Base-by-base conservation (phyloP, 2,888 invertebrate species). In the Protula sp. region DNA sequence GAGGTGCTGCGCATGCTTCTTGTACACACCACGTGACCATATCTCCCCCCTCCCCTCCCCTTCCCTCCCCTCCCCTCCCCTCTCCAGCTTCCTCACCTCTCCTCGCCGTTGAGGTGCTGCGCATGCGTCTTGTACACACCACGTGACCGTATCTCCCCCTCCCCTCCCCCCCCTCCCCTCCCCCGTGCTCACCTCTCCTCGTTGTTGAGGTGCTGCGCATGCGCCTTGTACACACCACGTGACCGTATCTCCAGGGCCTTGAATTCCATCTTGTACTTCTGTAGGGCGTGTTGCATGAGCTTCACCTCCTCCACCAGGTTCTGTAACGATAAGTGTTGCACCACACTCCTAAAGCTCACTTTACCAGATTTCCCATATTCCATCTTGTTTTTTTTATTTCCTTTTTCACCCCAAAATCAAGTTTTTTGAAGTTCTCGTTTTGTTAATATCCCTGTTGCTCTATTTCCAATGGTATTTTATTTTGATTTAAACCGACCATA, bases 161-260 rank as follows among this genome's bases (percentile, higher is more conserved):
- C n/a, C n/a, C n/a, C n/a, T n/a, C n/a, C n/a, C n/a, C n/a, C n/a
- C n/a, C n/a, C n/a, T n/a, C n/a, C n/a, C n/a, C n/a, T n/a, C n/a
- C n/a, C n/a, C n/a, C n/a, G n/a, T n/a, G n/a, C n/a, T 38, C 62
- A 74, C 76, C 71, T 71, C 31, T 75, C 74, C 55, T 72, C 70
- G 4, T 61, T 63, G 1, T 65, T 65, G 38, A 75, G 60, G 19
- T 70, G 67, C 27, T 67, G 61, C 27, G 24, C 22, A 9, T 26
- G 3, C 22, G 27, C 45, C 3, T 22, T 24, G 31, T 63, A 63
- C 14, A 55, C 26, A 31, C 24, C 9, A 2, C 45, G 45, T 4
- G 58, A 29, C 19, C 57, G 38, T 29, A 64, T 69, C 60, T 75
- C 74, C 67, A 75, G 68, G 29, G 69, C 56, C 28, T 66, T 67